These are phyloP conservation scores for Dipodomys merriami DNA, from an alignment of 2,113 vertebrate genomes.

Conservation along the genomic window DNA sequence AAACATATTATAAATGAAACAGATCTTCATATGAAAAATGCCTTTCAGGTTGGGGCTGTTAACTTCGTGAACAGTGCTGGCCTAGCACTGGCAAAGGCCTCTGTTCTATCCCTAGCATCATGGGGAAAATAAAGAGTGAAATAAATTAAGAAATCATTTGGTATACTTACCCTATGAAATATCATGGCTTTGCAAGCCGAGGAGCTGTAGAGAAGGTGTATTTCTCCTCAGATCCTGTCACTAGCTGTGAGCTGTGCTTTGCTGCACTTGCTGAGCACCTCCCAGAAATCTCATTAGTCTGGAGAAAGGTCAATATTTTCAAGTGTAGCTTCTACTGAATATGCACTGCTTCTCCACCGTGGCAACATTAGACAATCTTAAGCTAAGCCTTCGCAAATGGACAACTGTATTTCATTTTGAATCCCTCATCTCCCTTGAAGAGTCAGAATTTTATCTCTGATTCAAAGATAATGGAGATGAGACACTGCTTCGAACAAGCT, in stretches of 20 bases:
- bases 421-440: neutral
- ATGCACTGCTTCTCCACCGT: neutral
- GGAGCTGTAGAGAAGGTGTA: too few species aligned
- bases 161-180: neutral
- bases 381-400: neutral
- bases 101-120: neutral
- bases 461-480: constrained; percentile 31
- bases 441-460: neutral
- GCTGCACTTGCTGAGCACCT: too few species aligned
- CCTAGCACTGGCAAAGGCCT: neutral
- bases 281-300: neutral
- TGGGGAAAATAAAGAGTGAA: neutral
- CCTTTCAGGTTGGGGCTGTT: too few species aligned
- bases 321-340: neutral
- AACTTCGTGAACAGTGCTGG: neutral
- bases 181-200: neutral
- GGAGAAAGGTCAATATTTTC: neutral
- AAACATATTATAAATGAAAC: neutral
- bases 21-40: neutral
- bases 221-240: accelerated
- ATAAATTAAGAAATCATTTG: neutral
- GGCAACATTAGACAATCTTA: neutral
- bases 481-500: neutral
- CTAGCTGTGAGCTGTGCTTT: neutral
- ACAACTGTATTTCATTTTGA: neutral